A percentile compares a stretch with the other conserved stretches of the same genome.
These are phyloP conservation scores for Hirtodrosophila histrioides DNA, from an alignment of 2,888 invertebrate species.

Conservation along the genomic window DNA sequence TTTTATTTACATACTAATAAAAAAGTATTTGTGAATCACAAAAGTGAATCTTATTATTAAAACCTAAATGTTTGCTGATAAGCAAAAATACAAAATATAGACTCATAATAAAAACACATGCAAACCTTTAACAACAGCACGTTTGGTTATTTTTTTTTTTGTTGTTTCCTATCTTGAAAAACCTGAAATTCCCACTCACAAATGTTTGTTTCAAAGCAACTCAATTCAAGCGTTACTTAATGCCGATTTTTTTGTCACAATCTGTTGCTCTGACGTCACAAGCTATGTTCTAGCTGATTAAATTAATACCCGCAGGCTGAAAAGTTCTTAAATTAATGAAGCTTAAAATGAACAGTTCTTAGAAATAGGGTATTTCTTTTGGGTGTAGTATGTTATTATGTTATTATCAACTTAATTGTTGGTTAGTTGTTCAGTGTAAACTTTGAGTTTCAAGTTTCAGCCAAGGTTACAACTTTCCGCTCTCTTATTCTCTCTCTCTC, in stretches of 20 bases:
- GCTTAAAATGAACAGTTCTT: no score
- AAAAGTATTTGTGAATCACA: constrained; percentile 14
- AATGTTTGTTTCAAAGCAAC: constrained; percentile 10
- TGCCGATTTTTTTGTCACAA: background rate
- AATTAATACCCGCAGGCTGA: background rate
- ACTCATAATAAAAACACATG: background rate
- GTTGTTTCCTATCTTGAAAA: constrained; percentile 15
- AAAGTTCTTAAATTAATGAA: no score
- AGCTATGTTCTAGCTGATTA: constrained; percentile 10
- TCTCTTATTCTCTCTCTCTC: background rate
- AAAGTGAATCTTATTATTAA: constrained; percentile 1
- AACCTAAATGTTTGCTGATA: constrained; percentile 2
- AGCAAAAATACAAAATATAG: no score
- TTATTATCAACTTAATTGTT: no score
- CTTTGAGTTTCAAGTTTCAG: constrained; percentile 36
- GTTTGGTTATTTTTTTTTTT: background rate
- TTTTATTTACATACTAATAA: background rate
- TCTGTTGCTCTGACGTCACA: constrained; percentile 3
- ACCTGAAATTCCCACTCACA: constrained; percentile 36
- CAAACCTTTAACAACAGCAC: background rate
- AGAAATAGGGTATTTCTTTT: no score
- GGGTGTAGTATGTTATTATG: no score
- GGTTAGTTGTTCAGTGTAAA: constrained; percentile 25
- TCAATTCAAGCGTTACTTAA: background rate
- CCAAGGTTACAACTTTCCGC: background rate